Evolutionary conservation across 1,140 invertebrate species (phyloP), one percentile per base, ranked within the genome.

Genomic region (Ptiloglossa arizonensis): DNA sequence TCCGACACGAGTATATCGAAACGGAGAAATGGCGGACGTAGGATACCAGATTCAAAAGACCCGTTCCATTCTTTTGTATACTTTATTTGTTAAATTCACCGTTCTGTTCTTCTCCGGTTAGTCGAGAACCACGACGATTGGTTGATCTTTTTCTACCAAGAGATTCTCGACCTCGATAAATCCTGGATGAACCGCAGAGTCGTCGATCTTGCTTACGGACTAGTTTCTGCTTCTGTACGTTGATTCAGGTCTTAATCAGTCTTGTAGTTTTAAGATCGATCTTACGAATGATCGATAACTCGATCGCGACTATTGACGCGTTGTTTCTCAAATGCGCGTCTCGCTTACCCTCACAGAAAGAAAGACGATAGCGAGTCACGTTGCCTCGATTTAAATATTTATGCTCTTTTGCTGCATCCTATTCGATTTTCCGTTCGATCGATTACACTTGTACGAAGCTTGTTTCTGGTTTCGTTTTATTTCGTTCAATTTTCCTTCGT

Each of bases 61-160:
- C 71, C 52, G 67, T 80, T 76, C 35, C 62, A 27, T 76, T 54
- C 67, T 56, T 83, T 84, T 84, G 56, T 76, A 48, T 75, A 83
- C 44, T 67, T 63, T 80, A 84, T 84, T 84, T 84, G 77, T 85
- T 79, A 85, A 85, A 80, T 83, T 64, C 81, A 72, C 63, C 70
- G 77, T 76, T 67, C 22, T 24, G 27, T 68, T 50, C 48, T 69
- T 57, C 38, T 75, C 69, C 17, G 70, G 46, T 38, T 63, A 38
- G 48, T 44, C 64, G 48, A 68, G 56, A 64, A 59, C 64, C 35
- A 54, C 54, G 17, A 67, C 57, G 75, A 77, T 82, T 64, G 56
- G 5, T 83, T 41, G 63, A 82, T 70, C 59, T 71, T 48, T 73
- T 66, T 74, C 32, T 22, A 50, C 41, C 27, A 41, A 2, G 35